Evolutionary conservation across 2,113 vertebrate species (phyloP), one percentile per base, ranked within the genome.

Genomic region (Syngnathus typhle): DNA sequence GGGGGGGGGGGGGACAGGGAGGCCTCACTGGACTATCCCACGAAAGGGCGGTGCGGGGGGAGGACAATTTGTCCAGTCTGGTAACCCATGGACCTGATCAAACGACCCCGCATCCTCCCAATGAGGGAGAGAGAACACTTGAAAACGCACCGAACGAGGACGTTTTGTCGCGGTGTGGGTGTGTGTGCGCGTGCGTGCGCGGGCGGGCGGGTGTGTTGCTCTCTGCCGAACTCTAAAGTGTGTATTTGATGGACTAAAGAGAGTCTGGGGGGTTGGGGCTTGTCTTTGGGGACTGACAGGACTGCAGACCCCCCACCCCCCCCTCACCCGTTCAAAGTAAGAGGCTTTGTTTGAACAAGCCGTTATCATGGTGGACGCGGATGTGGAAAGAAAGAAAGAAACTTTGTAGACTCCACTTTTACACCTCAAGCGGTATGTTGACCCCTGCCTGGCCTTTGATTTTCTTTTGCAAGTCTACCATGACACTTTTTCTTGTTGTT

Each of bases 281-380:
- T 58, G 79, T 73, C 21, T 67, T 47, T 76, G 8, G 74, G 79
- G 77, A 59, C 82, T 84, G 68, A 78, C 72, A 82, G 84, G 82
- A 88, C 86, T 82, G 70, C 84, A 79, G 27, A 2, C 27, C 71
- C 83, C 80, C 69, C 82, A 78, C 72, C 83, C 56, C 56, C 75
- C 80, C 93, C 91, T 84, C 90, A 78, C 82, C 75, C 74, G 80
- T 71, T 92, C 89, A 86, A 81, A 93, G 89, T 90, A 92, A 92
- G 91, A 90, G 91, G 92, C 92, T 80, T 74, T 75, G 89, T 93
- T 58, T 92, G 90, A 92, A 77, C 90, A 93, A 70, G 92, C 92
- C 91, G 76, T 93, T 60, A 94, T 94, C 92, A 93, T 94, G 95
- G 95, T 94, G 95, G 95, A 98, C 96, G 94, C 88, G 89, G 78